Conservation (phyloP, 53 echinoderm and acorn worm genomes). For the Apostichopus leukothele region DNA sequence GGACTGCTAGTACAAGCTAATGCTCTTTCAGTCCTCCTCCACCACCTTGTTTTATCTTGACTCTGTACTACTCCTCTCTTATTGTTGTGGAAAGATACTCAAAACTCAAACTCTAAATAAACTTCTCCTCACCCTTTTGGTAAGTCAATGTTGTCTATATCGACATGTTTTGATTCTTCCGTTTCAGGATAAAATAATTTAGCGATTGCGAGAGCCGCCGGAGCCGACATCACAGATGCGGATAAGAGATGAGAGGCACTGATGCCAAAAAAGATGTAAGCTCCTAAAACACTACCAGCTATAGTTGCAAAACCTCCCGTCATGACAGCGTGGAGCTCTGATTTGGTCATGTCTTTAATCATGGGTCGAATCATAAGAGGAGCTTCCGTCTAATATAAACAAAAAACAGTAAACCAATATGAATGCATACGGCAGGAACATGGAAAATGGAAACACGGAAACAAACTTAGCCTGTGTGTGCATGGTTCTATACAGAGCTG, state of each 20-base stretch:
- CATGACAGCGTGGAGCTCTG: slow-evolving; percentile 97
- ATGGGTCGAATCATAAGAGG: slow-evolving; percentile 88
- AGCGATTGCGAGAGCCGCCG: slow-evolving; percentile 85
- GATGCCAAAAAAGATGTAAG: slow-evolving; percentile 94
- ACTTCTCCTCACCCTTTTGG: slow-evolving; percentile 52
- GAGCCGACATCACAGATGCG: slow-evolving; percentile 96
- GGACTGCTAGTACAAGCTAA: no score
- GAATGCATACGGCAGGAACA: no score
- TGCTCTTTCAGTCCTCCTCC: no score
- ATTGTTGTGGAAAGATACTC: no score
- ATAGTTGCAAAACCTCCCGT: slow-evolving; percentile 98
- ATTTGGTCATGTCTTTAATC: slow-evolving; percentile 78
- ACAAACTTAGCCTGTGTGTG: no score
- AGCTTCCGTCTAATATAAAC: slow-evolving; percentile 73
- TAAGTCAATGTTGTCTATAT: slow-evolving; percentile 55
- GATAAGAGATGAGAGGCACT: slow-evolving; percentile 91
- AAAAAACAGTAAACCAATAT: no score
- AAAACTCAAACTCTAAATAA: no score
- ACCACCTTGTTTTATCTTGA: no score
- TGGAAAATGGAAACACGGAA: no score
- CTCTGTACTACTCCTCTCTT: no score
- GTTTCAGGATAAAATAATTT: slow-evolving; percentile 92
- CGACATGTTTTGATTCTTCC: slow-evolving; percentile 62
- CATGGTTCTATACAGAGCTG: no score
- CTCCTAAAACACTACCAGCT: slow-evolving; percentile 89